Evolutionary conservation across 2,888 invertebrate species (phyloP).

Genomic region (Neocrepidodera transversa): DNA sequence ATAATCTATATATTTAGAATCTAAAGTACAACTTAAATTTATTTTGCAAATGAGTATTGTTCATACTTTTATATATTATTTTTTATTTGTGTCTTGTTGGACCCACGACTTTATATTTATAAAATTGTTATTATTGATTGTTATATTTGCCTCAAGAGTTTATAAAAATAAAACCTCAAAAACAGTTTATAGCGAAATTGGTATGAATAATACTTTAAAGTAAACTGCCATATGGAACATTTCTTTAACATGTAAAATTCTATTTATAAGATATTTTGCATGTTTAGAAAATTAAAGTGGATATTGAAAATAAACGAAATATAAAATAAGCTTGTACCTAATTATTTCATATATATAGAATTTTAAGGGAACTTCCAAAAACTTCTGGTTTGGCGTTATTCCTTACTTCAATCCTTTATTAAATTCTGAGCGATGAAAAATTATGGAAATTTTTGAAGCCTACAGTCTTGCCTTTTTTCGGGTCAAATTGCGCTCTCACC

Average conservation of each 20-base stretch:
- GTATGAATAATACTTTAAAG: slow-evolving; percentile 23
- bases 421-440: no score
- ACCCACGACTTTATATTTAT: slow-evolving; percentile 25
- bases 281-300: not conserved
- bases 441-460: no score
- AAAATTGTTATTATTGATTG: slow-evolving; percentile 17
- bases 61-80: slow-evolving; percentile 20
- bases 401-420: no score
- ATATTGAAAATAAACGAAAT: not conserved
- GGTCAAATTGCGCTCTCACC: no score
- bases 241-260: not conserved
- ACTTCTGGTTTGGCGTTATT: no score
- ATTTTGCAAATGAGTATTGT: slow-evolving; percentile 23
- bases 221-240: slow-evolving; percentile 9
- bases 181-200: slow-evolving; percentile 11
- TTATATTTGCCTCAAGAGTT: slow-evolving; percentile 20
- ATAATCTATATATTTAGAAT: not conserved
- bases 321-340: no score
- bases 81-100: slow-evolving; percentile 14
- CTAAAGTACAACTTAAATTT: not conserved
- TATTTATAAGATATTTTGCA: not conserved
- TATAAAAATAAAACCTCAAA: no score
- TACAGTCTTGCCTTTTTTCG: no score
- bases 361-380: no score
- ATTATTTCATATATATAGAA: no score